Percentiles rank a stretch among this genome's conserved stretches.
phyloP scores from a whole-genome alignment of 2,888 invertebrate genomes.

The Microdon myrmicae region DNA sequence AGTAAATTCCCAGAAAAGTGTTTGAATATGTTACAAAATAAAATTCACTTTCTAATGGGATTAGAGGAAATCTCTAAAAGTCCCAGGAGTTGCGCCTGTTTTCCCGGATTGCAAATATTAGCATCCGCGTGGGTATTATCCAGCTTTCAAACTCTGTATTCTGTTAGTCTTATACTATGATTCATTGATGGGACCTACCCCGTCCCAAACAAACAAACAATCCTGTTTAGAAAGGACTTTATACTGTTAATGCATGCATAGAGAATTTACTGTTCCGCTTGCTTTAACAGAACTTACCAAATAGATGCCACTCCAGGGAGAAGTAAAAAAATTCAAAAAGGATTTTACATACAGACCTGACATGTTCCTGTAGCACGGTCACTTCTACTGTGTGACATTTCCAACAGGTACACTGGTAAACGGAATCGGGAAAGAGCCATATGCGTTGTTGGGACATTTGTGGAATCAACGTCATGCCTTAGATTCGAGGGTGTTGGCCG shows the following conservation, averaged over 20 bases:
- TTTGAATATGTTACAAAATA: too few species aligned
- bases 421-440: slow-evolving; percentile 38
- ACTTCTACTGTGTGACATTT: slow-evolving; percentile 1
- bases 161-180: too few species aligned
- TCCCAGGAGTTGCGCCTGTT: too few species aligned
- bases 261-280: slow-evolving; percentile 10
- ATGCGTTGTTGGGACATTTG: slow-evolving; percentile 44
- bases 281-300: slow-evolving; percentile 7
- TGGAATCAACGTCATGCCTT: slow-evolving; percentile 35
- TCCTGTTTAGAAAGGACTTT: too few species aligned
- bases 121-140: too few species aligned
- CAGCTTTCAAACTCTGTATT: too few species aligned
- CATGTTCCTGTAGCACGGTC: neutral
- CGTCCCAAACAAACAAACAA: too few species aligned
- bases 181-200: too few species aligned
- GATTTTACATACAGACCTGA: neutral
- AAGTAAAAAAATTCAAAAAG: slow-evolving; percentile 4
- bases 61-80: too few species aligned
- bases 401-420: slow-evolving; percentile 30
- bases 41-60: too few species aligned
- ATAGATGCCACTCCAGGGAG: slow-evolving; percentile 14
- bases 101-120: too few species aligned
- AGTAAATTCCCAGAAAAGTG: too few species aligned
- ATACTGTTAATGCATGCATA: slow-evolving; percentile 10
- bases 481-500: slow-evolving; percentile 32